Base-by-base conservation (phyloP, 2,797 vertebrate species). In the Chromis chromis region DNA sequence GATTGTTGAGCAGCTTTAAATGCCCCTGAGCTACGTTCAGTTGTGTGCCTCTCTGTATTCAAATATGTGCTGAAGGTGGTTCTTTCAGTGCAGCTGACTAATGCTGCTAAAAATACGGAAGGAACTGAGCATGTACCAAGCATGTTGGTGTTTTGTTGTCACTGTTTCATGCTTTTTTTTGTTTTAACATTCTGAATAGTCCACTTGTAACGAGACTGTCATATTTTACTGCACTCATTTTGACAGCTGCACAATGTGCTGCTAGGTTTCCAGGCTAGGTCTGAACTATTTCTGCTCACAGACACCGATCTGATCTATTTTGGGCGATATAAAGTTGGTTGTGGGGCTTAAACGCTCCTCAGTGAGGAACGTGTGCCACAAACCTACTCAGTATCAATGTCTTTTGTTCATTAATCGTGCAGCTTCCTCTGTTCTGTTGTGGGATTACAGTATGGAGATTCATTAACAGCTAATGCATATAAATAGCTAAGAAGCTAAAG, bases 181-280 rank as follows among this genome's bases (percentile, higher is more conserved):
- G 33, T 36, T 12, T 36, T 11, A 14, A 42, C 3, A 42, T 42
- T 42, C 7, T n/a, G 7, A 54, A 55, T 33, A 10, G 4, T 36
- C 11, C 33, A 3, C 70, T 50, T 7, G 4, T 66, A 24, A 39
- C n/a, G 61, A 8, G 16, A 6, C 33, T 70, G 76, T 68, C 70
- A 71, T 54, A 53, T 67, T 57, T 66, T 9, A 16, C 39, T 79
- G 79, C 19, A 28, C 78, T 75, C 59, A 16, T 82, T 83, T 65
- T 69, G 50, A 74, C 71, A 74, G 76, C 52, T 3, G 46, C 24
- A 50, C 44, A 60, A 57, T 44, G n/a, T 48, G 14, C 62, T 65
- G 76, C 87, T 76, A 59, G 79, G 88, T 89, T 86, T 90, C 78
- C 72, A 89, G 84, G 84, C 74, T 87, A 82, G 61, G 66, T 67